phyloP scores from a whole-genome alignment of 1,140 invertebrate genomes.

The Penaeus chinensis region DNA sequence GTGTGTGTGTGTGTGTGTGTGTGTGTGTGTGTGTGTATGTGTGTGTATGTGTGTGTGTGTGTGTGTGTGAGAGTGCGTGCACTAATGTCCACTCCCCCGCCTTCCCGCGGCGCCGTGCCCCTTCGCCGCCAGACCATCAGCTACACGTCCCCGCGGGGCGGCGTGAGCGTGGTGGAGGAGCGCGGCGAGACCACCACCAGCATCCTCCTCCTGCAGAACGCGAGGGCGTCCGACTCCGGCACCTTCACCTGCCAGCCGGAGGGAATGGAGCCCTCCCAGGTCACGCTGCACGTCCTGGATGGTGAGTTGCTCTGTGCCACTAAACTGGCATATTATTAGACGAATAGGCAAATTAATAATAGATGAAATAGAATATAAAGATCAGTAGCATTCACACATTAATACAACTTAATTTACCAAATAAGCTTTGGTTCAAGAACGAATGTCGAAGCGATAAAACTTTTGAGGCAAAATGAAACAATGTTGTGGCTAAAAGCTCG shows the following conservation, averaged over 20 bases:
- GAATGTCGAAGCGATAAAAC: too few species aligned
- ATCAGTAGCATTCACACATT: too few species aligned
- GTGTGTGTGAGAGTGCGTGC: neutral
- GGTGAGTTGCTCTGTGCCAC: conserved; percentile 73
- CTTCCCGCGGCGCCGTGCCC: neutral
- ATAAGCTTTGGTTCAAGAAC: too few species aligned
- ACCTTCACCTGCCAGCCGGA: conserved; percentile 77
- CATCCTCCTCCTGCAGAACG: conserved; percentile 87
- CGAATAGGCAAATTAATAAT: too few species aligned
- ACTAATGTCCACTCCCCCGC: neutral
- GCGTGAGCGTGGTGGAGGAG: conserved; percentile 89
- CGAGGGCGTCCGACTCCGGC: conserved; percentile 84
- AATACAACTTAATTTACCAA: too few species aligned
- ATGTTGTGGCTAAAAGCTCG: too few species aligned
- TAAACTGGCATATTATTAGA: too few species aligned
- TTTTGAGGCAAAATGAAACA: too few species aligned
- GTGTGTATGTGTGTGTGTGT: neutral
- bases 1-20: neutral
- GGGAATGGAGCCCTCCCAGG: conserved; percentile 80
- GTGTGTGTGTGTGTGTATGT: neutral
- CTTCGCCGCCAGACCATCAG: conserved; percentile 65
- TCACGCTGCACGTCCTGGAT: conserved; percentile 89
- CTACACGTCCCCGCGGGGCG: conserved; percentile 70
- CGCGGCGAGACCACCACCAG: conserved; percentile 89
- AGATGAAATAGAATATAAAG: too few species aligned